These are phyloP conservation scores for Coccyzus lansbergi DNA, from an alignment of 2,797 vertebrate genomes.

Conservation along the genomic window DNA sequence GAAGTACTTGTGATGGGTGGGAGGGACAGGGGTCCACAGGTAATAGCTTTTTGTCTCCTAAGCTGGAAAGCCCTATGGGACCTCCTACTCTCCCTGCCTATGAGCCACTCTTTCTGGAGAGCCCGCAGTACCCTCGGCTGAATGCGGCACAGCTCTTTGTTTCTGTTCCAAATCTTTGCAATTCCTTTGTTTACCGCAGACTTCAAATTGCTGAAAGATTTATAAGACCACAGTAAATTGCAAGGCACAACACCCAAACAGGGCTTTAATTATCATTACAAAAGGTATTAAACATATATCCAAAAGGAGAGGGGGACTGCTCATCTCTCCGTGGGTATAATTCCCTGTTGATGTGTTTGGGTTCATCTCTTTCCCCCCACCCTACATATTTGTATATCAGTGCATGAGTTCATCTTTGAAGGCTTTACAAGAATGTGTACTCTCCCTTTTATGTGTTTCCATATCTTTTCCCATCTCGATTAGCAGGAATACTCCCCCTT, in stretches of 20 bases:
- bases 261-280: slow-evolving; percentile 51
- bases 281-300: background rate
- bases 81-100: background rate
- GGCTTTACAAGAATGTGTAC: slow-evolving; percentile 56
- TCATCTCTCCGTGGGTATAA: slow-evolving; percentile 1
- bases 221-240: slow-evolving; percentile 27
- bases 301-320: slow-evolving; percentile 23
- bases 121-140: background rate
- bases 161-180: slow-evolving; percentile 7
- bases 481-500: slow-evolving; percentile 42
- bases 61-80: background rate
- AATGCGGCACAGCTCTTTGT: background rate
- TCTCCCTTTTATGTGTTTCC: slow-evolving; percentile 61
- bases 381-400: slow-evolving; percentile 47
- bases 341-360: slow-evolving; percentile 43
- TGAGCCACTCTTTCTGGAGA: background rate
- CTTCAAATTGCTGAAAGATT: slow-evolving; percentile 54
- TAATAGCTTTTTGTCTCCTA: background rate
- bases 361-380: background rate
- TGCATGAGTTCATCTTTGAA: slow-evolving; percentile 52
- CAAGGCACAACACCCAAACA: background rate
- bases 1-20: background rate
- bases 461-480: slow-evolving; percentile 51
- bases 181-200: slow-evolving; percentile 3
- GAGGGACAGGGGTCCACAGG: background rate